Conservation (phyloP, 2,113 vertebrate genomes). For the Sitta europaea region DNA sequence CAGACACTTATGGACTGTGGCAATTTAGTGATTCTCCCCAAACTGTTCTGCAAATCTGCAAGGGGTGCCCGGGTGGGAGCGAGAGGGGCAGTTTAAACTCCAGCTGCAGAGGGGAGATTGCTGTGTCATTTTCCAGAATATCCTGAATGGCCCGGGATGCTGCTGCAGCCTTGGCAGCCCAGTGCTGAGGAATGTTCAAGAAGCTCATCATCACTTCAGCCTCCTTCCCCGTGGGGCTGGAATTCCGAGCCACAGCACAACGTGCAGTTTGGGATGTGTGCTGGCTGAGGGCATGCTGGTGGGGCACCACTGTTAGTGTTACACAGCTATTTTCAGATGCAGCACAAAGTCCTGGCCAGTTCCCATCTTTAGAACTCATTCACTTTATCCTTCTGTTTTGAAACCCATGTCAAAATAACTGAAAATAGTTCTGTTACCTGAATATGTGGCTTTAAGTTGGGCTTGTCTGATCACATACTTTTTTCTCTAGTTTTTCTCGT, state of each 20-base stretch:
- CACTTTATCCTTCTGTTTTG: background rate
- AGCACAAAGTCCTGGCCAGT: background rate
- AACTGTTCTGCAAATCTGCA: background rate
- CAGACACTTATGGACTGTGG: background rate
- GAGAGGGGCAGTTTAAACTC: background rate
- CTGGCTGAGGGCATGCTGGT: background rate
- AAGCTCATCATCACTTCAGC: background rate
- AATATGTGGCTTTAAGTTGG: background rate
- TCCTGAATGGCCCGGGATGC: background rate
- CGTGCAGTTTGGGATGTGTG: background rate
- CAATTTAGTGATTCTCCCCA: background rate
- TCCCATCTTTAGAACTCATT: background rate
- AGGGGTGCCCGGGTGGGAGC: background rate
- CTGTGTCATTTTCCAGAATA: background rate
- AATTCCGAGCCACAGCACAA: background rate
- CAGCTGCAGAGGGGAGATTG: rapidly evolving
- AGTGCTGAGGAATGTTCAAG: background rate
- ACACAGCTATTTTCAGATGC: background rate
- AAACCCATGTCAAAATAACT: background rate
- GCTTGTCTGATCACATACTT: background rate
- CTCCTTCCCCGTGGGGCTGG: background rate
- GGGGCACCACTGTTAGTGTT: background rate
- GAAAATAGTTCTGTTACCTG: conserved; percentile 14
- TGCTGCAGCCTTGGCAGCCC: background rate
- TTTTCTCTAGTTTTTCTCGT: background rate